Evolutionary conservation across 2,113 vertebrate species (phyloP).

Genomic region (Melanerpes aurifrons): DNA sequence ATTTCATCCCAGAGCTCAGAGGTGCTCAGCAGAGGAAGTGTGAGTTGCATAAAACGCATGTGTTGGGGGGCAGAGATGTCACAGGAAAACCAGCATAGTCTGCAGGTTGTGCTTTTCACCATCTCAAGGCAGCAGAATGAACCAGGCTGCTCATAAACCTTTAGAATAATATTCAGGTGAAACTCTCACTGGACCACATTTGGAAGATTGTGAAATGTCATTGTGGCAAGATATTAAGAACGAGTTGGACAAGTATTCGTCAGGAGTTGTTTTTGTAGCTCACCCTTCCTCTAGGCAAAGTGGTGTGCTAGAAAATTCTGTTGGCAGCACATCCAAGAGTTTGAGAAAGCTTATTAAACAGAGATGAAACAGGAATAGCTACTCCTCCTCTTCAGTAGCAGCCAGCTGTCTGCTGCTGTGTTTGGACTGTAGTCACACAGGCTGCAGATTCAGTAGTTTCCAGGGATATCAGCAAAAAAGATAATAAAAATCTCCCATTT

Average conservation of each 20-base stretch:
- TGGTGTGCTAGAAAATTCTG: not conserved
- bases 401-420: not conserved
- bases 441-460: not conserved
- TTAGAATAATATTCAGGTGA: not conserved
- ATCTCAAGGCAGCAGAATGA: not conserved
- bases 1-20: not conserved
- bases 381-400: not conserved
- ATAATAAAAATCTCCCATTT: not conserved
- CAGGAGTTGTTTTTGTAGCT: constrained; percentile 28
- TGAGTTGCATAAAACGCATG: not conserved
- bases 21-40: not conserved
- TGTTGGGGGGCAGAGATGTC: not conserved
- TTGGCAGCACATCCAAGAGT: not conserved
- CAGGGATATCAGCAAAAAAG: not conserved
- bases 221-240: not conserved
- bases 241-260: not conserved
- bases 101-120: not conserved
- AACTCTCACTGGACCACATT: not conserved
- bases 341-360: not conserved
- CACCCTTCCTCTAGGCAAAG: constrained; percentile 28
- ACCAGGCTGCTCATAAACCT: not conserved
- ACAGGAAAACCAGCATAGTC: not conserved
- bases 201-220: not conserved
- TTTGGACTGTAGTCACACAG: not conserved
- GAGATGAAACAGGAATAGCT: constrained; percentile 11